These are phyloP conservation scores for Moxostoma hubbsi DNA, from an alignment of 2,797 vertebrate species.

Conservation along the genomic window DNA sequence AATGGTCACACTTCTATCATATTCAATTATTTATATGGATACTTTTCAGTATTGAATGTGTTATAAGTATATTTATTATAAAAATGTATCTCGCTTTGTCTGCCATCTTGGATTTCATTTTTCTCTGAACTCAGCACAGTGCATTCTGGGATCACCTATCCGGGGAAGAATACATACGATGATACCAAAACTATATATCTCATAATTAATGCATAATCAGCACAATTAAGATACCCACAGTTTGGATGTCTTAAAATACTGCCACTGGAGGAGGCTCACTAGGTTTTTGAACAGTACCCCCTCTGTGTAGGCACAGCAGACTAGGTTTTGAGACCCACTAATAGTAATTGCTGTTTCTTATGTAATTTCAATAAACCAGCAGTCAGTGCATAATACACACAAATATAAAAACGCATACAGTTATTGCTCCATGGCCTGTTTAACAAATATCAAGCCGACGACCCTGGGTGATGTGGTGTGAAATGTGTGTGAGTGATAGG, in stretches of 20 bases:
- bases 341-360: background rate
- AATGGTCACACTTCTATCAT: too few species aligned
- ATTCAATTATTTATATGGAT: too few species aligned
- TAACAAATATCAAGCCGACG: slow-evolving; percentile 11
- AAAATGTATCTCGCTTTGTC: background rate
- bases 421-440: slow-evolving; percentile 18
- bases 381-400: slow-evolving; percentile 9
- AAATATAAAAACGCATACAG: background rate
- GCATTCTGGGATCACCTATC: background rate
- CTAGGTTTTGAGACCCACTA: background rate
- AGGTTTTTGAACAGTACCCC: too few species aligned
- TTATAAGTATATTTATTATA: too few species aligned
- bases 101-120: background rate
- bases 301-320: too few species aligned
- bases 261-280: too few species aligned
- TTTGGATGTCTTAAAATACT: too few species aligned
- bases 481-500: slow-evolving; percentile 58
- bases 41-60: too few species aligned
- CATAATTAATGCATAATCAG: too few species aligned
- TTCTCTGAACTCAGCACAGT: background rate
- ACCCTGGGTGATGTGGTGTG: slow-evolving; percentile 43
- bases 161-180: background rate
- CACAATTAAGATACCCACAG: too few species aligned
- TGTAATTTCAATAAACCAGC: too few species aligned
- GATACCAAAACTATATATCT: background rate